phyloP scores from a whole-genome alignment of 1,140 invertebrate species.

The Lucilia cuprina region DNA sequence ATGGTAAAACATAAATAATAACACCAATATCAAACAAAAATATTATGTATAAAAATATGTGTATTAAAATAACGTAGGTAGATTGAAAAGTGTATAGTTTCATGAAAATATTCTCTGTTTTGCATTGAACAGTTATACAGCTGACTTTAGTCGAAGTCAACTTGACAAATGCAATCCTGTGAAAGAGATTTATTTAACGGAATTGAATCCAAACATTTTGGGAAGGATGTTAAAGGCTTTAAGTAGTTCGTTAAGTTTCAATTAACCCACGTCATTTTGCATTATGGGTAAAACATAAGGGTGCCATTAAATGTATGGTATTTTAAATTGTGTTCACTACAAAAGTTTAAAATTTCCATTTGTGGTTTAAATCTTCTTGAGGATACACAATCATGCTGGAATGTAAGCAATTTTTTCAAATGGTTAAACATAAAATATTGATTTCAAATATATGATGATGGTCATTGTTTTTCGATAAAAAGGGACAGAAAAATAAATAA shows the following conservation, averaged over 20 bases:
- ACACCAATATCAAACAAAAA: not conserved
- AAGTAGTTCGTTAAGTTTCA: too few relatives aligned
- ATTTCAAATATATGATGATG: slow-evolving; percentile 2
- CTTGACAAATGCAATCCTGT: too few relatives aligned
- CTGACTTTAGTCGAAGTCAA: too few relatives aligned
- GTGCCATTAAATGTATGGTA: not conserved
- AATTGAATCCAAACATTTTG: too few relatives aligned
- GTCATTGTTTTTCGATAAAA: not conserved
- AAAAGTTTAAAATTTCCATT: not conserved
- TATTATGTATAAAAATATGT: not conserved
- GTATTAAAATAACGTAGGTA: not conserved
- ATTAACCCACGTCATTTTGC: too few relatives aligned
- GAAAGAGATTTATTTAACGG: too few relatives aligned
- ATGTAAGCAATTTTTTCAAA: slow-evolving; percentile 1
- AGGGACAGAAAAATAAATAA: not conserved
- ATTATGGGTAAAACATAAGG: not conserved
- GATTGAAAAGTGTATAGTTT: not conserved
- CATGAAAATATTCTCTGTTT: too few relatives aligned
- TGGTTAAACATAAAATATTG: not conserved
- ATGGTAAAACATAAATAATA: not conserved
- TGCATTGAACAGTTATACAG: too few relatives aligned
- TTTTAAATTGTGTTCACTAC: not conserved
- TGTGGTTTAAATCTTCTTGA: not conserved
- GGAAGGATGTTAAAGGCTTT: too few relatives aligned
- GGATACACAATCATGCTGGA: not conserved